phyloP scores from a whole-genome alignment of 1,140 invertebrate genomes.

The Procambarus virginalis region DNA sequence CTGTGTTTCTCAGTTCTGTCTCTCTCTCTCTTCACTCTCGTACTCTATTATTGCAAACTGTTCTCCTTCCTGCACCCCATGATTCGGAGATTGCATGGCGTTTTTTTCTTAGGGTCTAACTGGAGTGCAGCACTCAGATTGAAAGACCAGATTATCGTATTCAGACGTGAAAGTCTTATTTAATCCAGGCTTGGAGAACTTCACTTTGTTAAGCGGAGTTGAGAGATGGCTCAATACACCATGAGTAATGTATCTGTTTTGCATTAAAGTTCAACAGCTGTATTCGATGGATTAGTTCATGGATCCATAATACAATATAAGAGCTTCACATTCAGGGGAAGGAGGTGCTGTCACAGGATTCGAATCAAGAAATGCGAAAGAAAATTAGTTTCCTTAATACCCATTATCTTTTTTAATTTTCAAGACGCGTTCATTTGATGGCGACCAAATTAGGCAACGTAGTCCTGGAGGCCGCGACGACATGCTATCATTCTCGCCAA shows the following conservation, averaged over 20 bases:
- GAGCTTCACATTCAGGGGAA: too few species aligned
- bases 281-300: too few species aligned
- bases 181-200: neutral
- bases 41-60: neutral
- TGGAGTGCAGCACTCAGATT: neutral
- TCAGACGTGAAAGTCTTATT: neutral
- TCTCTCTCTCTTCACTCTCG: slow-evolving; percentile 19
- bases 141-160: neutral
- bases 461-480: too few species aligned
- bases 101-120: neutral
- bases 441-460: too few species aligned
- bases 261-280: too few species aligned
- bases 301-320: too few species aligned
- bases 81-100: neutral
- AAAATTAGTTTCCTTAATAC: too few species aligned
- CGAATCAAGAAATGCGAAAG: too few species aligned
- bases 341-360: too few species aligned
- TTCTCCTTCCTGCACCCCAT: neutral
- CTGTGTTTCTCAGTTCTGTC: neutral
- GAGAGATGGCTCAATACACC: neutral
- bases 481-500: too few species aligned
- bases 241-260: neutral
- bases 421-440: too few species aligned
- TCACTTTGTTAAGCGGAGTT: neutral
- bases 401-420: too few species aligned